Conservation (phyloP, 2,888 invertebrate genomes). For the Proisotoma minuta region DNA sequence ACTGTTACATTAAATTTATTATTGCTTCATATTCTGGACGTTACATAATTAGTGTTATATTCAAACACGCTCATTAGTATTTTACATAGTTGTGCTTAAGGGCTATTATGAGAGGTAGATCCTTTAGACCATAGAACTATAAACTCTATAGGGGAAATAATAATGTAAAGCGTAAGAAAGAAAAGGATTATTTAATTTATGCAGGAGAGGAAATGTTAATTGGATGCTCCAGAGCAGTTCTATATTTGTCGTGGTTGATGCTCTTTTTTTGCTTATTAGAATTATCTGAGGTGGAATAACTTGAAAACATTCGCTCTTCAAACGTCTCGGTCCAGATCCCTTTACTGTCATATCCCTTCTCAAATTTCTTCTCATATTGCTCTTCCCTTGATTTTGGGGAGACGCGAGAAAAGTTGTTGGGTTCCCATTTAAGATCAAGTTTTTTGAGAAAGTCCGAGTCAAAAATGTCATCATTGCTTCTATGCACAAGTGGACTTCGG, state of each 20-base stretch:
- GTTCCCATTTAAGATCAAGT: neutral
- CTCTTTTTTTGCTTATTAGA: neutral
- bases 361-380: constrained; percentile 7
- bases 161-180: no score
- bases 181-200: no score
- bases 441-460: neutral
- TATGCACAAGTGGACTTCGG: neutral
- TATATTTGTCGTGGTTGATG: neutral
- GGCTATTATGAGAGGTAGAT: no score
- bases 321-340: constrained; percentile 2
- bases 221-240: neutral
- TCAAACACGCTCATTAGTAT: no score
- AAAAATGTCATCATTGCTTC: neutral
- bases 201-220: constrained; percentile 12
- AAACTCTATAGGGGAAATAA: no score
- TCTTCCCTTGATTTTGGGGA: constrained; percentile 6
- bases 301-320: constrained; percentile 1
- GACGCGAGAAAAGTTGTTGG: no score
- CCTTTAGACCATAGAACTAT: no score
- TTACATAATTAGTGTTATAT: no score
- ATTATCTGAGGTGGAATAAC: neutral
- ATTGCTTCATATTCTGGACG: no score
- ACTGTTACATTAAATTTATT: no score
- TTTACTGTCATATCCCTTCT: constrained; percentile 4
- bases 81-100: no score